Conservation (phyloP, 2,888 invertebrate species). For the Bombylius discolor region DNA sequence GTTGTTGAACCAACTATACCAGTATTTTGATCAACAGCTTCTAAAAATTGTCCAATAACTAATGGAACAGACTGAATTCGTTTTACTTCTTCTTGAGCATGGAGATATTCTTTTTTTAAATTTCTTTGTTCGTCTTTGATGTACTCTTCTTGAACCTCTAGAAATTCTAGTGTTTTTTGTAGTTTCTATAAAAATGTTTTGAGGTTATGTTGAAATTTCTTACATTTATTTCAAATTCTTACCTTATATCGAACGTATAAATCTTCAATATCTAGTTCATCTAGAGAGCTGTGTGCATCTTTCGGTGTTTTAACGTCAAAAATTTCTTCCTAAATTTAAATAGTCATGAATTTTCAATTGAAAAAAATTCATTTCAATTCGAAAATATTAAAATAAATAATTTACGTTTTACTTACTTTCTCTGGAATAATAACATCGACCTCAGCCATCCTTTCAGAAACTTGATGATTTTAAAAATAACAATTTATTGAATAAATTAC, state of each 20-base stretch:
- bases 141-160: slow-evolving; percentile 98
- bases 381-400: background rate
- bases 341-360: too few relatives aligned
- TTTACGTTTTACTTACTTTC: slow-evolving; percentile 45
- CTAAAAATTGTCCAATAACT: slow-evolving; percentile 97
- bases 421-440: slow-evolving; percentile 67
- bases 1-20: slow-evolving; percentile 99
- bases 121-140: slow-evolving; percentile 99
- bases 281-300: slow-evolving; percentile 52
- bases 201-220: slow-evolving; percentile 5
- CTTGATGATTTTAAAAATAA: slow-evolving; percentile 12
- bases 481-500: background rate
- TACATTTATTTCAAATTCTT: background rate
- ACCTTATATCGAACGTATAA: slow-evolving; percentile 93
- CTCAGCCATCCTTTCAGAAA: slow-evolving; percentile 53
- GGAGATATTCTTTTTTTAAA: slow-evolving; percentile 94
- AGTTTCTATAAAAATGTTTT: slow-evolving; percentile 55
- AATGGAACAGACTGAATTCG: slow-evolving; percentile 97
- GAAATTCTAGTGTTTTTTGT: slow-evolving; percentile 89
- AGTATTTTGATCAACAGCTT: slow-evolving; percentile 98
- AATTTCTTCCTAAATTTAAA: slow-evolving; percentile 46
- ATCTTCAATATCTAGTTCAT: slow-evolving; percentile 82
- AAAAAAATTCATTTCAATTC: too few relatives aligned
- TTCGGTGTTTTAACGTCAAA: slow-evolving; percentile 52
- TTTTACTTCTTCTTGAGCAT: slow-evolving; percentile 97